phyloP scores from a whole-genome alignment of 2,113 vertebrate species.

The Lamprologus tigripictilis region DNA sequence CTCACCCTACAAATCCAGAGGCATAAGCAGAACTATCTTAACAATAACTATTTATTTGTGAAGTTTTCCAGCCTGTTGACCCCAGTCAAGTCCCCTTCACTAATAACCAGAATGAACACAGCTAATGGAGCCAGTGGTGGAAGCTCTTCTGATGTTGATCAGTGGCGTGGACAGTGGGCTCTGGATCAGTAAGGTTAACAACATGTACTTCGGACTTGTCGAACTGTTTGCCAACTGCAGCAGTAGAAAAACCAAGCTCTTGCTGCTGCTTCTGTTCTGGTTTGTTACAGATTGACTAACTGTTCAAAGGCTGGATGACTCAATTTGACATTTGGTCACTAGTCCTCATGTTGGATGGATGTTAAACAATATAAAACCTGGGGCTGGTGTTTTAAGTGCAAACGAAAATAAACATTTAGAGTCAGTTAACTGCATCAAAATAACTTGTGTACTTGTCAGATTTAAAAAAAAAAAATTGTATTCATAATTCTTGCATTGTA shows the following conservation, averaged over 20 bases:
- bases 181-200: constrained; percentile 37
- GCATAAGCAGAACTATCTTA: not conserved
- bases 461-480: not conserved
- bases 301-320: not conserved
- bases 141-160: not conserved
- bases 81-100: constrained; percentile 30
- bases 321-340: not conserved
- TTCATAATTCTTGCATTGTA: not conserved
- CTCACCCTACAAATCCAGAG: not conserved
- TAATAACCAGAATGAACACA: constrained; percentile 18
- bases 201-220: constrained; percentile 32
- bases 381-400: not conserved
- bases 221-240: constrained; percentile 23
- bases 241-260: constrained; percentile 33
- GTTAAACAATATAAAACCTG: not conserved
- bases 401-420: not conserved
- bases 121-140: not conserved
- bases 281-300: constrained; percentile 18
- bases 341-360: not conserved
- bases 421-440: not conserved
- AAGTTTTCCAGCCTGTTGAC: constrained; percentile 52
- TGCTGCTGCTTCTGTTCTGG: constrained; percentile 33
- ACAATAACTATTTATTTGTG: not conserved
- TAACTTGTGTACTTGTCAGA: not conserved
- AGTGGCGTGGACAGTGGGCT: constrained; percentile 24